phyloP scores from a whole-genome alignment of 1,140 invertebrate genomes.

The Sinella curviseta region DNA sequence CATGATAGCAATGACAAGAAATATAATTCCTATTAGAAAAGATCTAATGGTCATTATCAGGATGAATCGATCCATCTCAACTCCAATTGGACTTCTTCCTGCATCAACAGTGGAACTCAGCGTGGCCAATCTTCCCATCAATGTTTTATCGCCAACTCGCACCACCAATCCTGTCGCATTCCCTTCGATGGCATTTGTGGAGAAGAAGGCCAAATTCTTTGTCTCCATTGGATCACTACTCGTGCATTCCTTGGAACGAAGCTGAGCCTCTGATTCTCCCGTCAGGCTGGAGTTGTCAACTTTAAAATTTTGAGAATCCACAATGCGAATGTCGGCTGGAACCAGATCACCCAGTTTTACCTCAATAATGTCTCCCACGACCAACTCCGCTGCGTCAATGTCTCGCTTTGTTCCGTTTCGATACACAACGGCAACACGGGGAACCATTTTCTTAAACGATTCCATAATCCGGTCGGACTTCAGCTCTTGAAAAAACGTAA shows the following conservation, averaged over 20 bases:
- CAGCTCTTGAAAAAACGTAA: conserved; percentile 97
- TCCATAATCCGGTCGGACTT: conserved; percentile 95
- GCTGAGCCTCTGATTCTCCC: conserved; percentile 37
- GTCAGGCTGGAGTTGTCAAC: conserved; percentile 35
- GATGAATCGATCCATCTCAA: conserved; percentile 81
- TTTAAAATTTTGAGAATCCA: conserved; percentile 43
- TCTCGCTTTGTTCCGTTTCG: conserved; percentile 65
- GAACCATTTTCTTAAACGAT: conserved; percentile 95
- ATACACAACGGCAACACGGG: conserved; percentile 71
- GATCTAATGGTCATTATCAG: conserved; percentile 78
- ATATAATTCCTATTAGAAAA: conserved; percentile 69
- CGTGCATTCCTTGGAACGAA: conserved; percentile 51
- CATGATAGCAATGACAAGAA: conserved; percentile 72
- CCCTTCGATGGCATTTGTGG: conserved; percentile 62
- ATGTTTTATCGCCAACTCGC: conserved; percentile 76
- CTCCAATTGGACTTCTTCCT: conserved; percentile 75
- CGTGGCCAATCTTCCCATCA: conserved; percentile 81
- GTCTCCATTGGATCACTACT: conserved; percentile 57
- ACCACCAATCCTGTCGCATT: conserved; percentile 74
- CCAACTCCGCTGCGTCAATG: conserved; percentile 67
- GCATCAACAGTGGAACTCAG: conserved; percentile 72
- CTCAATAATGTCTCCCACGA: conserved; percentile 78
- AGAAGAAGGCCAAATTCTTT: conserved; percentile 59
- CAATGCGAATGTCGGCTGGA: conserved; percentile 67
- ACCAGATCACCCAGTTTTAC: conserved; percentile 79